Evolutionary conservation across 1,140 invertebrate species (phyloP).

Genomic region (Leguminivora glycinivorella): DNA sequence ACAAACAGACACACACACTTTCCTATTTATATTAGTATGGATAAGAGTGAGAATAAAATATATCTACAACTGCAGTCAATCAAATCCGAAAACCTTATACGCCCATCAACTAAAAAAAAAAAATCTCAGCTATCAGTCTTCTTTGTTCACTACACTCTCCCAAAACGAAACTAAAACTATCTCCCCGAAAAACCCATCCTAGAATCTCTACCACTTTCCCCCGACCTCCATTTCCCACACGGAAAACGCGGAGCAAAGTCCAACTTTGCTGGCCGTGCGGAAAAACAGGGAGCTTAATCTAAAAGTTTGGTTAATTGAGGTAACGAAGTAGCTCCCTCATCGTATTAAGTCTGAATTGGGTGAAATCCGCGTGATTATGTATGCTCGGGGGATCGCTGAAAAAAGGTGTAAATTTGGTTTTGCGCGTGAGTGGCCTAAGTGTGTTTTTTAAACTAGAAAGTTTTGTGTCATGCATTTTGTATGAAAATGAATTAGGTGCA

Average conservation of each 20-base stretch:
- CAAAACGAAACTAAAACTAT: slow-evolving; percentile 14
- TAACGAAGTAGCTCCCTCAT: background rate
- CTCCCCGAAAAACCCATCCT: slow-evolving; percentile 8
- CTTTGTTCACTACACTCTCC: background rate
- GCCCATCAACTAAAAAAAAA: no score
- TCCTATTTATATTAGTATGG: no score
- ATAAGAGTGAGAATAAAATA: no score
- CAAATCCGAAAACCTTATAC: no score
- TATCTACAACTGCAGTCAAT: no score
- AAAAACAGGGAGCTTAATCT: background rate
- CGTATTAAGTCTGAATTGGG: slow-evolving; percentile 1
- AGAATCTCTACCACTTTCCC: background rate
- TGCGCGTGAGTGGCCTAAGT: background rate
- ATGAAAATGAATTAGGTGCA: no score
- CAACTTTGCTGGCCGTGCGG: background rate
- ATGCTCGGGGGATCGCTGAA: background rate
- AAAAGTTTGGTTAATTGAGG: slow-evolving; percentile 10
- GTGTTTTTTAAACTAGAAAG: no score
- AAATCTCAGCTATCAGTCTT: no score
- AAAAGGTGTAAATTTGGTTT: slow-evolving; percentile 8
- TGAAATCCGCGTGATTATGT: slow-evolving; percentile 12
- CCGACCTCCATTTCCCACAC: background rate
- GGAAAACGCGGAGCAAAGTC: background rate
- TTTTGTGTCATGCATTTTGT: no score
- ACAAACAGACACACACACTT: no score